These are phyloP conservation scores for Epinephelus cyanopodus DNA, from an alignment of 2,113 vertebrate species.

Conservation along the genomic window DNA sequence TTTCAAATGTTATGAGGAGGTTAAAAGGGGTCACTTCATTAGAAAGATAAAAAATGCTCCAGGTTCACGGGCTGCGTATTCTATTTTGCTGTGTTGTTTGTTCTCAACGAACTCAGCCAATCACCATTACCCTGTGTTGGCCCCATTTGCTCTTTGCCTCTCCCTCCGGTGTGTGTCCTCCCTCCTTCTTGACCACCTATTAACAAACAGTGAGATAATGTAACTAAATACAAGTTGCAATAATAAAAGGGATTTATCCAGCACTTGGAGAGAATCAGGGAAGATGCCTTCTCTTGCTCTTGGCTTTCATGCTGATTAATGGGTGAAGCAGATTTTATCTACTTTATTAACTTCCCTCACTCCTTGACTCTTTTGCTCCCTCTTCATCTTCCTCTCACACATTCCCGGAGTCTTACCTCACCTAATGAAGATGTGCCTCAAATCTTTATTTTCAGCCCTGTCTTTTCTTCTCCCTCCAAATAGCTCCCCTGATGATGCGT, in stretches of 20 bases:
- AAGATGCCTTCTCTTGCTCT: constrained; percentile 51
- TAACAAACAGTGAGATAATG: constrained; percentile 72
- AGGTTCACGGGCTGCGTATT: constrained; percentile 28
- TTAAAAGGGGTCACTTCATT: constrained; percentile 70
- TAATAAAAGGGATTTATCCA: constrained; percentile 62
- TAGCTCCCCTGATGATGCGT: constrained; percentile 41
- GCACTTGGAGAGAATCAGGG: constrained; percentile 28
- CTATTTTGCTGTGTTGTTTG: constrained; percentile 64
- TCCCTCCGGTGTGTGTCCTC: constrained; percentile 65
- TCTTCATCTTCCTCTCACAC: constrained; percentile 56
- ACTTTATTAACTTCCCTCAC: constrained; percentile 62
- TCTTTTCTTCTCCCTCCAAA: constrained; percentile 51
- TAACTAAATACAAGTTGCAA: constrained; percentile 56
- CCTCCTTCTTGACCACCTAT: constrained; percentile 61
- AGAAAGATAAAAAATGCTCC: constrained; percentile 56
- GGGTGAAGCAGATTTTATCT: constrained; percentile 66
- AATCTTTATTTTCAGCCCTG: constrained; percentile 48
- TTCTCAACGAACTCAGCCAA: constrained; percentile 54
- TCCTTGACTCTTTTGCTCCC: constrained; percentile 60
- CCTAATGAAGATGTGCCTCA: constrained; percentile 58
- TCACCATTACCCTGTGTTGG: constrained; percentile 45
- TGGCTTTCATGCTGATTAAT: constrained; percentile 66
- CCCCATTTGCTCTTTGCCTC: constrained; percentile 60
- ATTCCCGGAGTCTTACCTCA: constrained; percentile 65
- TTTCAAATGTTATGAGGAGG: constrained; percentile 56